phyloP scores from a whole-genome alignment of 1,140 invertebrate genomes.

The Rhysida immarginata region DNA sequence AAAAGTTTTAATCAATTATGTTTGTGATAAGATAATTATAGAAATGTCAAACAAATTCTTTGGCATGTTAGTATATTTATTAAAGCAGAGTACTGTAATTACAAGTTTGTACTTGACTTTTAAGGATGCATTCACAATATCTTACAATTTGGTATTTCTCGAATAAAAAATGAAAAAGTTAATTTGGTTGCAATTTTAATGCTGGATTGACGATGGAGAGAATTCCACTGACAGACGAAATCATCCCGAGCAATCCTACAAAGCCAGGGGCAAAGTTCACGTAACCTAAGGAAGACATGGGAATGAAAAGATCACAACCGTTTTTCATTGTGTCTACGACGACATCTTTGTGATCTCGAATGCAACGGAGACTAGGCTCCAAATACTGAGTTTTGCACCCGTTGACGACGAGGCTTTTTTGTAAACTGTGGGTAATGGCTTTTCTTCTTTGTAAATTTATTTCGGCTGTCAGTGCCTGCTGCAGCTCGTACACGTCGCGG shows the following conservation, averaged over 20 bases:
- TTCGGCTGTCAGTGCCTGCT: constrained; percentile 1
- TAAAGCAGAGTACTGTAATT: too few relatives aligned
- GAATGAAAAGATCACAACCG: constrained; percentile 68
- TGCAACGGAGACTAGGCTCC: background rate
- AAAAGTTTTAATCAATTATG: too few relatives aligned
- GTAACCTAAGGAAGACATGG: constrained; percentile 56
- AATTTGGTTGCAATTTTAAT: constrained; percentile 23
- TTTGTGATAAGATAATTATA: too few relatives aligned
- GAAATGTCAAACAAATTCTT: too few relatives aligned
- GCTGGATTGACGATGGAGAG: constrained; percentile 51
- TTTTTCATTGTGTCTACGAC: constrained; percentile 68
- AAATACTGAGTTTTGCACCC: too few relatives aligned
- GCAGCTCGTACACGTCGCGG: constrained; percentile 64
- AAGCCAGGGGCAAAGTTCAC: constrained; percentile 53
- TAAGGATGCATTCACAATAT: too few relatives aligned
- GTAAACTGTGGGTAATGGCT: constrained; percentile 25
- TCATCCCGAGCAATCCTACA: constrained; percentile 55
- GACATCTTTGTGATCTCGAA: constrained; percentile 43
- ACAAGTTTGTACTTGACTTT: too few relatives aligned
- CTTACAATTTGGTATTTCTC: too few relatives aligned
- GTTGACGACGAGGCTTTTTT: background rate
- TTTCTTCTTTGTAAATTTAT: constrained; percentile 13
- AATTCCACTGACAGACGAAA: constrained; percentile 59
- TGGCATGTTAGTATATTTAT: too few relatives aligned
- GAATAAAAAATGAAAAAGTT: too few relatives aligned